phyloP scores from a whole-genome alignment of 2,888 invertebrate genomes.

The Mycalesis mineus region DNA sequence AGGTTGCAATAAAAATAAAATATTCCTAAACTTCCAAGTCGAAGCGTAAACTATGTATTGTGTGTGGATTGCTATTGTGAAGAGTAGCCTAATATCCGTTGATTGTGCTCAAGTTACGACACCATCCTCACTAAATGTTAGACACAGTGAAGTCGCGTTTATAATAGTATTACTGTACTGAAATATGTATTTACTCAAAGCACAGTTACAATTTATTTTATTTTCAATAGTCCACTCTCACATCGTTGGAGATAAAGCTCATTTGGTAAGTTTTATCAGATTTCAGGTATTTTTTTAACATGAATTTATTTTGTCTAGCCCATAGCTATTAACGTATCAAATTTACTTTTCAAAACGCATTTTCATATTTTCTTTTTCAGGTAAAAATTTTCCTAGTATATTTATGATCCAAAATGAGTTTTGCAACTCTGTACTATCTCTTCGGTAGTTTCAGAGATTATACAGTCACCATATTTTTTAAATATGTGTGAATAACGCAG shows the following conservation, averaged over 20 bases:
- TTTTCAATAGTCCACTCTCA: slow-evolving; percentile 40
- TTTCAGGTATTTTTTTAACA: background rate
- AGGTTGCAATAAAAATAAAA: no score
- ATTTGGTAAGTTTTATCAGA: slow-evolving; percentile 45
- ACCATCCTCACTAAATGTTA: background rate
- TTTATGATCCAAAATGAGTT: no score
- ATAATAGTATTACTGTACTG: background rate
- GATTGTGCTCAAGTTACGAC: slow-evolving; percentile 5
- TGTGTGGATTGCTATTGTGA: background rate
- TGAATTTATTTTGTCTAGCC: no score
- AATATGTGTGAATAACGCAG: no score
- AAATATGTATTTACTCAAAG: slow-evolving; percentile 10
- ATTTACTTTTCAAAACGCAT: no score
- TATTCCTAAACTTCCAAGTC: no score
- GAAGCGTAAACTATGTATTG: background rate
- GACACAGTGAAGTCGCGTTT: background rate
- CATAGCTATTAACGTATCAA: no score
- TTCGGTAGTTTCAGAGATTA: no score
- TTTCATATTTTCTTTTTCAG: no score
- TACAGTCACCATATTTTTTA: no score
- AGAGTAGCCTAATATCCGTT: slow-evolving; percentile 4
- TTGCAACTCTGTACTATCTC: no score
- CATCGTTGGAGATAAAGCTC: slow-evolving; percentile 48
- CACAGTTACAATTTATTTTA: slow-evolving; percentile 25
- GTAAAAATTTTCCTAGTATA: no score